Conservation (phyloP, 2,113 vertebrate genomes). For the Grammomys dolichurus region DNA sequence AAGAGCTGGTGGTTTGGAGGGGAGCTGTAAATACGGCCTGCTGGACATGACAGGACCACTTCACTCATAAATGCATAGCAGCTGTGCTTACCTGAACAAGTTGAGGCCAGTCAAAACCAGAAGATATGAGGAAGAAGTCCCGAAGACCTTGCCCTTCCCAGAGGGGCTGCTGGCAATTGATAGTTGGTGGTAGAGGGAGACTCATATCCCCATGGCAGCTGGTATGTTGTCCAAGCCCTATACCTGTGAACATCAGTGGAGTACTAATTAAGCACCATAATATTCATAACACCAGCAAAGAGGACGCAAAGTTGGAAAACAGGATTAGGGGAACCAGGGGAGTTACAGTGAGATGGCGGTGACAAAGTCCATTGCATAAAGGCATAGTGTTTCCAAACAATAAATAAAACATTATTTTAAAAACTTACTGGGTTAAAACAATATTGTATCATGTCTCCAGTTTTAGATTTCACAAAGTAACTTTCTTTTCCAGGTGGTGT, state of each 20-base stretch:
- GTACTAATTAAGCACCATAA: no score
- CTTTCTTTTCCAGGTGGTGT: background rate
- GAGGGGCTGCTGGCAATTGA: background rate
- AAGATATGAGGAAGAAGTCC: no score
- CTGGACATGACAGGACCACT: no score
- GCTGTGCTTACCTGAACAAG: background rate
- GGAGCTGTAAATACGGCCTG: background rate
- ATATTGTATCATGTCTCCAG: background rate
- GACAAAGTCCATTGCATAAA: background rate
- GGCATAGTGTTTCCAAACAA: background rate
- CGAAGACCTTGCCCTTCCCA: no score
- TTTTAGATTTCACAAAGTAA: background rate
- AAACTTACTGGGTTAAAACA: background rate
- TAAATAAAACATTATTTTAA: background rate
- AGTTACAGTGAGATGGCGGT: no score
- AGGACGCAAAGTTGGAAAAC: background rate
- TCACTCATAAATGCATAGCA: no score
- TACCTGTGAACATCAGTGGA: background rate
- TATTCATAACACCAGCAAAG: background rate
- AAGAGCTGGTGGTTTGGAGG: no score
- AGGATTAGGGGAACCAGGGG: no score
- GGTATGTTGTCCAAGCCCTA: background rate
- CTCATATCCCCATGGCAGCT: background rate
- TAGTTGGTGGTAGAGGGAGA: background rate
- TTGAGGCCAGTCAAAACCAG: background rate